Evolutionary conservation across 2,113 vertebrate species (phyloP), one percentile per base, ranked within the genome.

Genomic region (Cathartes aura): DNA sequence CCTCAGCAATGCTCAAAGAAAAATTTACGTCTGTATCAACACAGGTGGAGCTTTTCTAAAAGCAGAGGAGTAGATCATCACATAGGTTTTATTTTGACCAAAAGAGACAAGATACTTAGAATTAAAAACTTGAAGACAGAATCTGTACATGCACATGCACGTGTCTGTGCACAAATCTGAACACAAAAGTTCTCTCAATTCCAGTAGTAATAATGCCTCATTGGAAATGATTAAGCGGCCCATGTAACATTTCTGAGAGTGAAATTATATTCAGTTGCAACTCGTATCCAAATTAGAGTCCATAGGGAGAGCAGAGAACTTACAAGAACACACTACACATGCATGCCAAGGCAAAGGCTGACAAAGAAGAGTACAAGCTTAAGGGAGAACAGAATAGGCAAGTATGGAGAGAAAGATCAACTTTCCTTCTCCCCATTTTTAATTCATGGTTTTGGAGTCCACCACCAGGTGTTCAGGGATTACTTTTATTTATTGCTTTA

Each of bases 251-350:
- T 68, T n/a, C 75, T 15, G 82, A 36, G 8, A 24, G 5, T 15
- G 38, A 50, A 40, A 64, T n/a, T 5, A 6, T 0, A 56, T 30
- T 38, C 63, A 50, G 20, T 30, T 67, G 56, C 38, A 80, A 27
- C 1, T 36, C 3, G 1, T 8, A 47, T 26, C 55, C 63, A 13
- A n/a, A 36, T 3, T 0, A 23, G 34, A 59, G 40, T 6, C 75
- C 67, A 20, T 6, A 26, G 55, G 63, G 64, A 56, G 11, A 73
- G 73, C 0, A 21, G 17, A 42, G 68, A 45, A 66, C 8, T 34
- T 6, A 26, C 12, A 42, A 40, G 53, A 45, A 64, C 26, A n/a
- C 19, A 5, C 30, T 29, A 6, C 21, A 36, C 17, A 8, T 0
- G 12, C 0, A 0, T 29, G 42, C 72, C 63, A 58, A 78, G 63